phyloP scores from a whole-genome alignment of 2,797 vertebrate species.

The Meda fulgida region DNA sequence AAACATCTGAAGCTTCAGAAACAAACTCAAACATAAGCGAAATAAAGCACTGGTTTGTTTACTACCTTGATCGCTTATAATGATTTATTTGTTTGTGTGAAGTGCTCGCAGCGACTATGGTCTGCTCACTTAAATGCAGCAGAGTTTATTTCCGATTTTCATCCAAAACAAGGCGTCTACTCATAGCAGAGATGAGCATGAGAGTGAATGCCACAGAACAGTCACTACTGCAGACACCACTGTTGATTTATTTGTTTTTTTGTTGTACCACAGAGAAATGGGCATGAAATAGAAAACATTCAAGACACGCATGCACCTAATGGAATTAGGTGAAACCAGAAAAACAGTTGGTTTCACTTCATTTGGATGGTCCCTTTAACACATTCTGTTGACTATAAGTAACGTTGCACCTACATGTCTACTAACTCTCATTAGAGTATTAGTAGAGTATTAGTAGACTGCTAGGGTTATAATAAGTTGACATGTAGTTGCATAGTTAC shows the following conservation, averaged over 20 bases:
- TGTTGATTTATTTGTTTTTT: conserved; percentile 22
- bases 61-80: conserved; percentile 2
- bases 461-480: no score
- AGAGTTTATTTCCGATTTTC: not conserved
- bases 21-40: not conserved
- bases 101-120: not conserved
- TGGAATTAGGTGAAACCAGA: not conserved
- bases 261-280: not conserved
- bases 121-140: conserved; percentile 2
- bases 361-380: no score
- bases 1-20: not conserved
- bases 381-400: no score
- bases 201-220: conserved; percentile 7
- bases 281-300: conserved; percentile 13
- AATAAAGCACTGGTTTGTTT: conserved; percentile 1
- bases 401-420: no score
- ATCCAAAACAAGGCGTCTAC: conserved; percentile 29
- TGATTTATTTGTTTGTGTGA: conserved; percentile 43
- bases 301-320: not conserved
- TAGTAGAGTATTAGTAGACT: no score
- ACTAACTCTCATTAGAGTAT: no score
- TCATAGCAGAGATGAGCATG: conserved; percentile 6
- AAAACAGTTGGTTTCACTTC: no score
- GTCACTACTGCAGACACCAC: conserved; percentile 3
- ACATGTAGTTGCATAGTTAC: no score